Base-by-base conservation (phyloP, 2,797 vertebrate genomes). In the Fistularia tabacaria region DNA sequence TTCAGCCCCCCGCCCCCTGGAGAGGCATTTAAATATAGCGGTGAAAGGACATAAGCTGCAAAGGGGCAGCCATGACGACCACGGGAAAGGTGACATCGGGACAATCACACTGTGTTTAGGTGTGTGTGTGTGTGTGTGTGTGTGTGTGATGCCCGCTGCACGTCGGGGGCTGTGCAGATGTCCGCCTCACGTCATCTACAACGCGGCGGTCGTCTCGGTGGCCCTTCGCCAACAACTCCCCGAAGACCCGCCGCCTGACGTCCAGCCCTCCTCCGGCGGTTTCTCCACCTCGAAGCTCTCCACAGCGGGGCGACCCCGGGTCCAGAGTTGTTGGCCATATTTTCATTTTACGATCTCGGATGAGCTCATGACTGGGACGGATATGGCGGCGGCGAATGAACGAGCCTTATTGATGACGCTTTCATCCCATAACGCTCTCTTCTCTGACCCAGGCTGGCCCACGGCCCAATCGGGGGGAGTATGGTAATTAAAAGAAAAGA, bases 11-110 rank as follows among this genome's bases (percentile, higher is more conserved):
- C 49, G 62, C 56, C 51, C 51, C 45, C 69, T 61, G 46, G 69
- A 68, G 72, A 81, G 52, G 38, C 51, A 59, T 77, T 69, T 77
- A 70, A 70, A 74, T 65, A 74, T 73, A 76, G 70, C 60, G 61
- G 46, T 40, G 41, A 59, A 61, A 51, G 67, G n/a, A 64, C 63
- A 77, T 64, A 63, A 53, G 49, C 70, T 64, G 48, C 48, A 45
- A 53, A 64, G 55, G 51, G 42, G 13, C 48, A 38, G 63, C 41
- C 46, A 10, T 51, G 62, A 57, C 59, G 54, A 14, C 40, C 52
- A 73, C 12, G 54, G 67, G 57, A 65, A 59, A 69, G 67, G 70
- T 69, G 59, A 81, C 61, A 53, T 59, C 38, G 59, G 77, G 71
- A 62, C 71, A 69, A 25, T 0, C 72, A 58, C 74, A 76, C 65